Percentiles rank a stretch among this genome's conserved stretches.
phyloP scores from a whole-genome alignment of 2,888 invertebrate species.

The Branchipolynoe longqiensis region DNA sequence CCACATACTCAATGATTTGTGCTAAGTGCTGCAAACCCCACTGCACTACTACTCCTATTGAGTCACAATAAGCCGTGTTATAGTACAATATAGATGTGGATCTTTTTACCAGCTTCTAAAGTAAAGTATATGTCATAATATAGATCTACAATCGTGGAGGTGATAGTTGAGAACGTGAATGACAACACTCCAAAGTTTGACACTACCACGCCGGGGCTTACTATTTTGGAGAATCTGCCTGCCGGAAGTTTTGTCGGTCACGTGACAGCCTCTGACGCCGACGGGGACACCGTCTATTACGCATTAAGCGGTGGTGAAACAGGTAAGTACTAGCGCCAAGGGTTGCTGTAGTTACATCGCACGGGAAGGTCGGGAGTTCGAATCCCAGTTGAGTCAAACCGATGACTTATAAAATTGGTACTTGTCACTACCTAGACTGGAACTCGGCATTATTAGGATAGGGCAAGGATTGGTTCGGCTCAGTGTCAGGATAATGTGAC shows the following conservation, averaged over 20 bases:
- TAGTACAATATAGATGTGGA: neutral
- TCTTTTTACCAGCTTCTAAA: neutral
- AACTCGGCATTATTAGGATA: neutral
- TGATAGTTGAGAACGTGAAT: constrained; percentile 60
- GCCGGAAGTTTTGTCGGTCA: constrained; percentile 57
- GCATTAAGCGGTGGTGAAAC: constrained; percentile 14
- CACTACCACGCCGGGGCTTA: neutral
- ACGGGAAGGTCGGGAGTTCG: too few species aligned
- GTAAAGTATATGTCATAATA: too few species aligned
- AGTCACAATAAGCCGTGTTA: neutral
- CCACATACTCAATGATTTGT: too few species aligned
- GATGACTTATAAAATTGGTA: too few species aligned
- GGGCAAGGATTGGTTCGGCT: too few species aligned
- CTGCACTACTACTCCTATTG: neutral
- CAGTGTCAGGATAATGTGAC: too few species aligned
- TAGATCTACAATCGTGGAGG: constrained; percentile 60
- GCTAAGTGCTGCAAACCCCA: neutral
- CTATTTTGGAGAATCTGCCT: constrained; percentile 59
- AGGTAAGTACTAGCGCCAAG: too few species aligned
- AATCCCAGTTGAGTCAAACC: too few species aligned
- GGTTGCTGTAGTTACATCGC: too few species aligned
- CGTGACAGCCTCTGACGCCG: constrained; percentile 59
- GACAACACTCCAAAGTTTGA: constrained; percentile 59
- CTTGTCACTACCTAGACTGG: neutral
- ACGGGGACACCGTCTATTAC: constrained; percentile 55